Evolutionary conservation across 1,140 invertebrate species (phyloP), one percentile per base, ranked within the genome.

Genomic region (Mizuhopecten yessoensis): DNA sequence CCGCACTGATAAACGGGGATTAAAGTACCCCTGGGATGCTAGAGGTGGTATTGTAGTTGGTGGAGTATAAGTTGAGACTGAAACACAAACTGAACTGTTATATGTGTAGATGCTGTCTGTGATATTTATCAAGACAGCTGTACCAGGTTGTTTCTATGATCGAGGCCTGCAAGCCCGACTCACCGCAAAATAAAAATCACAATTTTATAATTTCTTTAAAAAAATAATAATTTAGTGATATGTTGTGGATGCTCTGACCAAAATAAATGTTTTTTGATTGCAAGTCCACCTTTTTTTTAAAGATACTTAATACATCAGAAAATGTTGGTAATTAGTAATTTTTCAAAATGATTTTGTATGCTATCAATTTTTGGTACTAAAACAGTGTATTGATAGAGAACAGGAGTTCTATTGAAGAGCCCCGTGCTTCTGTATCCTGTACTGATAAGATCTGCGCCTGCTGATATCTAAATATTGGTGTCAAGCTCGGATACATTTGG

Each of bases 381-480:
- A 17, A 17, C 17, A 45, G 42, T 45, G 57, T 29, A 75, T 5
- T 5, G 57, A n/a, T 0, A 29, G 57, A 29, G 57, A 75, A 75
- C 57, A 75, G 57, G 29, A 29, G 57, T 75, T 75, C n/a, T 75
- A 75, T 75, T 75, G 57, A 75, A 29, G 57, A 7, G 23, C 23
- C 1, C 9, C 5, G 57, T 75, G 57, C 5, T 29, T n/a, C 57
- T 29, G 57, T 75, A 75, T 29, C 57, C n/a, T 75, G 57, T n/a
- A 75, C 57, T 29, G 57, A 75, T 75, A n/a, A 75, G 57, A 75
- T 75, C 57, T 75, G 11, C 29, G 23, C 57, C 57, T 75, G 57
- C 57, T 75, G 57, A 75, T 75, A 75, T 75, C 57, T 75, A 75
- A 75, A 75, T 75, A 75, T 75, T 75, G 57, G 57, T 75, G 57